A percentile compares a stretch with the other conserved stretches of the same genome.
phyloP scores from a whole-genome alignment of 2,888 invertebrate genomes.

The Trichopria drosophilae region DNA sequence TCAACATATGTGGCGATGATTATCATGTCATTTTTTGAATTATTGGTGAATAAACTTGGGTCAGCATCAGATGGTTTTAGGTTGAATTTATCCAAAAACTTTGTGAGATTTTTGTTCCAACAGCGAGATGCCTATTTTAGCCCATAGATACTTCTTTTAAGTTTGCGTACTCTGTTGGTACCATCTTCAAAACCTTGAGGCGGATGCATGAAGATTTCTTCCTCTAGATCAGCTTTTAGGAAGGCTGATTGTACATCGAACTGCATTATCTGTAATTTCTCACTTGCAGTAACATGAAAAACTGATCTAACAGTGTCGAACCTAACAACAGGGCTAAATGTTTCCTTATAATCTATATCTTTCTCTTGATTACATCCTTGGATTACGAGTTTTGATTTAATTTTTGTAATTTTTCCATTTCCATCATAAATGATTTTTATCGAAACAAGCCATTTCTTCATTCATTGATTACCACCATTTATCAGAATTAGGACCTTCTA shows the following conservation, averaged over 20 bases:
- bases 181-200: constrained; percentile 36
- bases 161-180: constrained; percentile 31
- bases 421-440: too few relatives aligned
- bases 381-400: constrained; percentile 41
- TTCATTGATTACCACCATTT: too few relatives aligned
- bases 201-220: constrained; percentile 37
- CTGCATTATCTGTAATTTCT: constrained; percentile 36
- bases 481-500: too few relatives aligned
- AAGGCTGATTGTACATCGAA: constrained; percentile 39
- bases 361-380: constrained; percentile 42
- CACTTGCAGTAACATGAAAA: constrained; percentile 38
- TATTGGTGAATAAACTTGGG: constrained; percentile 24
- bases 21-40: constrained; percentile 12
- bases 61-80: constrained; percentile 24
- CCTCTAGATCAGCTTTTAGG: constrained; percentile 36
- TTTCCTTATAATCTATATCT: constrained; percentile 40
- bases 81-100: constrained; percentile 14
- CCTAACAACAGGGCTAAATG: constrained; percentile 42
- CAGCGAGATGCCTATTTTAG: constrained; percentile 42
- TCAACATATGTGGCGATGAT: constrained; percentile 26
- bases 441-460: too few relatives aligned
- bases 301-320: constrained; percentile 37
- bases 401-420: too few relatives aligned
- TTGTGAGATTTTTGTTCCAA: constrained; percentile 34
- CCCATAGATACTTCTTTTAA: constrained; percentile 42